phyloP scores from a whole-genome alignment of 2,888 invertebrate genomes.

The Leptura quadrifasciata region DNA sequence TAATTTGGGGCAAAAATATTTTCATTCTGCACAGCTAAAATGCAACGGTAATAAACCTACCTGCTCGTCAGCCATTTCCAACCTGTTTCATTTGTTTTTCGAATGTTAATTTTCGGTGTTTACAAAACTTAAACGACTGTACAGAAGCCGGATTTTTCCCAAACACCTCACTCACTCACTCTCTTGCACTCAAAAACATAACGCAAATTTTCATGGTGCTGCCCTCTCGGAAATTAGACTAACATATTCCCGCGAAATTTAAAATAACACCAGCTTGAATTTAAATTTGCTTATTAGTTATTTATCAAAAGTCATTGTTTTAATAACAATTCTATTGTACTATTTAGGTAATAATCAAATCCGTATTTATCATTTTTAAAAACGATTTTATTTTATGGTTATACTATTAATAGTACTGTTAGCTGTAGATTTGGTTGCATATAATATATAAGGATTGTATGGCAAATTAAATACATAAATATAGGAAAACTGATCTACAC shows the following conservation, averaged over 20 bases:
- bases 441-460: no score
- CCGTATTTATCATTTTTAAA: background rate
- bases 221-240: conserved; percentile 43
- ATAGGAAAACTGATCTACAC: no score
- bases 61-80: conserved; percentile 87
- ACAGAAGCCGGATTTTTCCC: conserved; percentile 54
- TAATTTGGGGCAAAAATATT: conserved; percentile 26
- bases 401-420: background rate
- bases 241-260: conserved; percentile 21
- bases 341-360: background rate
- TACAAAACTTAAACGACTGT: conserved; percentile 43
- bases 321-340: background rate
- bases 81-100: conserved; percentile 72
- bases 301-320: background rate
- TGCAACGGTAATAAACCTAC: conserved; percentile 76
- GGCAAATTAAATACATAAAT: no score
- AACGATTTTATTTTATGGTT: background rate
- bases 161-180: conserved; percentile 55
- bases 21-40: conserved; percentile 9
- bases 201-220: conserved; percentile 57
- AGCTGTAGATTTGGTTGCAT: background rate
- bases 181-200: conserved; percentile 61
- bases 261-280: background rate
- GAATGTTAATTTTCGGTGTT: conserved; percentile 44
- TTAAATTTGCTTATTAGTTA: background rate